phyloP scores from a whole-genome alignment of 2,888 invertebrate species.

The Pristionchus japonicus region DNA sequence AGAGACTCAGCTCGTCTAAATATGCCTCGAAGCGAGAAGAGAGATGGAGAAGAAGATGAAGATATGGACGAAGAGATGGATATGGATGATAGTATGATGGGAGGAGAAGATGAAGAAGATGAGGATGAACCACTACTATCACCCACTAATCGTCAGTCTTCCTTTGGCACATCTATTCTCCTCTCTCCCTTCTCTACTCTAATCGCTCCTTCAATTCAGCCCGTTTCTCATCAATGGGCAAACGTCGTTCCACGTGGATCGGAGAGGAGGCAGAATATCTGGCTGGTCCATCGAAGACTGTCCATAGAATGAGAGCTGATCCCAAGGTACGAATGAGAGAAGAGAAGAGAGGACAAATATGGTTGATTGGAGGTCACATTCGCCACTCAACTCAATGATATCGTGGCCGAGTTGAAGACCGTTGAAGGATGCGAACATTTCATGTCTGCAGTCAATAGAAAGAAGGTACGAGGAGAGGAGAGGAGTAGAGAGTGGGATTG shows the following conservation, averaged over 20 bases:
- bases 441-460: slow-evolving; percentile 92
- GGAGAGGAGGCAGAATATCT: slow-evolving; percentile 72
- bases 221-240: not conserved
- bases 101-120: slow-evolving; percentile 7
- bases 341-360: not conserved
- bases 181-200: no score
- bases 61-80: slow-evolving; percentile 29
- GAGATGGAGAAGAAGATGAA: slow-evolving; percentile 49
- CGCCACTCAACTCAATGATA: slow-evolving; percentile 65
- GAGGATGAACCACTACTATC: no score
- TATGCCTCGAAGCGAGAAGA: slow-evolving; percentile 54
- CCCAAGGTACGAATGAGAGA: no score
- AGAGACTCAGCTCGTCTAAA: slow-evolving; percentile 48
- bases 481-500: no score
- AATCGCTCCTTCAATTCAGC: not conserved
- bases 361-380: slow-evolving; percentile 58
- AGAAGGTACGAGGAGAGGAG: slow-evolving; percentile 76
- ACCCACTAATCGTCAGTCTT: no score
- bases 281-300: slow-evolving; percentile 79
- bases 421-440: slow-evolving; percentile 90
- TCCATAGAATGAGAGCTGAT: slow-evolving; percentile 92
- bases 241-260: slow-evolving; percentile 55
- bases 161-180: no score
- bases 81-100: slow-evolving; percentile 48
- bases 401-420: slow-evolving; percentile 84